Percentiles rank a stretch among this genome's conserved stretches.
phyloP scores from a whole-genome alignment of 2,888 invertebrate species.

The Oligia latruncula region DNA sequence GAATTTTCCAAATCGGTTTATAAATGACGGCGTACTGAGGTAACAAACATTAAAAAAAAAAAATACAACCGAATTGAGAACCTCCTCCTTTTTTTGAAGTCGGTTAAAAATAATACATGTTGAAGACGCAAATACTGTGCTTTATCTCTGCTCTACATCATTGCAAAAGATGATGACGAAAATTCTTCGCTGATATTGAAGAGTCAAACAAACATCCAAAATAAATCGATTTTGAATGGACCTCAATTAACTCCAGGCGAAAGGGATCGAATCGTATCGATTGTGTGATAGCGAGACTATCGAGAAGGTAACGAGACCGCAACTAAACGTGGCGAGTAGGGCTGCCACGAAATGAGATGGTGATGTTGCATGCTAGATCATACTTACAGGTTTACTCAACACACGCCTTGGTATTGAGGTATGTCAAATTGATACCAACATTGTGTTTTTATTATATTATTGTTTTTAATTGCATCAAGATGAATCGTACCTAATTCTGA shows the following conservation, averaged over 20 bases:
- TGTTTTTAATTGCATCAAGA: constrained; percentile 12
- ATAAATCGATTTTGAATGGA: neutral
- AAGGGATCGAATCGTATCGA: constrained; percentile 57
- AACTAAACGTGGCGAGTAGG: constrained; percentile 23
- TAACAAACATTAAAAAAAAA: too few relatives aligned
- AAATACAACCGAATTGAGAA: too few relatives aligned
- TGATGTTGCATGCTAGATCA: neutral
- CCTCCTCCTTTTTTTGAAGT: too few relatives aligned
- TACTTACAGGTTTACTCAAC: neutral
- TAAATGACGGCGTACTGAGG: too few relatives aligned
- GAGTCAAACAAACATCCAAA: neutral
- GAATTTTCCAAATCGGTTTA: too few relatives aligned
- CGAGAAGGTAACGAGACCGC: constrained; percentile 43
- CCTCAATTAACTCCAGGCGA: constrained; percentile 26
- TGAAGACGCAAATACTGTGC: constrained; percentile 2
- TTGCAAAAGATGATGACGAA: neutral
- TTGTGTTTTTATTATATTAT: constrained; percentile 21
- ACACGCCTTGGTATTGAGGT: neutral
- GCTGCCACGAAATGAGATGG: constrained; percentile 3
- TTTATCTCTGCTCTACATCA: constrained; percentile 13
- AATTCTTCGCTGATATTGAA: neutral
- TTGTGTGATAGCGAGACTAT: constrained; percentile 44
- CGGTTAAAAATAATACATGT: constrained; percentile 23
- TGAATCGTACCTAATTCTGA: neutral
- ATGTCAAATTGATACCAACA: constrained; percentile 30